These are phyloP conservation scores for Dromiciops gliroides DNA, from an alignment of 2,113 vertebrate species.

Conservation along the genomic window DNA sequence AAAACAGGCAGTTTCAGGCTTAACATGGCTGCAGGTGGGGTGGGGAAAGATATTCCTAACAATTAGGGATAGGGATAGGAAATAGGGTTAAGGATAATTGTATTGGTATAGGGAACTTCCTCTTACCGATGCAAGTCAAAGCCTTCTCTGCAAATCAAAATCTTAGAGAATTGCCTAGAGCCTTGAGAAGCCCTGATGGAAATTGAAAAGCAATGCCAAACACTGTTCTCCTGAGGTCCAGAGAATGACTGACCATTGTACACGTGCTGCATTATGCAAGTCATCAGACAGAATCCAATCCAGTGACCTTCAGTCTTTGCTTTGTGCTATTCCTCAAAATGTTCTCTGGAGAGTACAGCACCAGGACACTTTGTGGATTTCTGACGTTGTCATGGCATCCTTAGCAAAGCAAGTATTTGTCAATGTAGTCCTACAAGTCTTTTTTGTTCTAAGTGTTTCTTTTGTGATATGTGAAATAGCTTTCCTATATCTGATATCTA, in stretches of 20 bases:
- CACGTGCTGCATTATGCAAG: slow-evolving; percentile 8
- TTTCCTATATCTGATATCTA: neutral
- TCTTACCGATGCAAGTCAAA: neutral
- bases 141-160: neutral
- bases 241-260: neutral
- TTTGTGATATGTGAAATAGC: neutral
- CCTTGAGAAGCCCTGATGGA: neutral
- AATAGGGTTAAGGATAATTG: neutral
- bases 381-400: neutral
- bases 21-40: too few species aligned
- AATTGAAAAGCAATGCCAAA: slow-evolving; percentile 13
- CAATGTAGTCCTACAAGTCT: neutral
- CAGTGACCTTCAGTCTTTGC: slow-evolving; percentile 36
- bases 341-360: slow-evolving; percentile 34
- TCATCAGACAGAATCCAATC: slow-evolving; percentile 33
- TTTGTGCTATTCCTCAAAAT: slow-evolving; percentile 42
- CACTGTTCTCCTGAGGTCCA: slow-evolving; percentile 13
- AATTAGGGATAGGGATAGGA: neutral
- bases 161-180: neutral
- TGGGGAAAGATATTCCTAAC: neutral
- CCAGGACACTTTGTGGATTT: slow-evolving; percentile 7
- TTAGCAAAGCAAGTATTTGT: neutral
- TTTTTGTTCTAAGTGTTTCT: neutral
- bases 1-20: neutral
- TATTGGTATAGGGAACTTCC: neutral